phyloP scores from a whole-genome alignment of 2,797 vertebrate species.

The Psittacula derbiana region DNA sequence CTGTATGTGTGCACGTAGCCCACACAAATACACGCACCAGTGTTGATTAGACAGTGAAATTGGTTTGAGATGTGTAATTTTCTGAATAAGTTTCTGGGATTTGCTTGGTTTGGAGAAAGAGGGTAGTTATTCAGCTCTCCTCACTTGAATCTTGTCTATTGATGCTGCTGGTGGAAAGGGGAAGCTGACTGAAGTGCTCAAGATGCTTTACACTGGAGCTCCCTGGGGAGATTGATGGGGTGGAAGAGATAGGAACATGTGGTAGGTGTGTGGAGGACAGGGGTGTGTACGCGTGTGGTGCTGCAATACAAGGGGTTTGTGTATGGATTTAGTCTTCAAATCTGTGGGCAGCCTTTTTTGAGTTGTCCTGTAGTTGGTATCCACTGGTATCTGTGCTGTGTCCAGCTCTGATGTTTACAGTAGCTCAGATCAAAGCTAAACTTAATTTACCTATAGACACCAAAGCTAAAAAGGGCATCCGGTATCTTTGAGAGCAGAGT shows the following conservation, averaged over 20 bases:
- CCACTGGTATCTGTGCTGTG: not conserved
- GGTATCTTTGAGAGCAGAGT: not conserved
- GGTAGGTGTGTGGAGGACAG: not conserved
- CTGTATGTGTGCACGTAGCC: not conserved
- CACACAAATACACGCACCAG: fast-evolving
- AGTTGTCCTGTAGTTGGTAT: not conserved
- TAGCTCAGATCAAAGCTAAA: not conserved
- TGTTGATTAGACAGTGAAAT: not conserved
- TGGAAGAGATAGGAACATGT: not conserved
- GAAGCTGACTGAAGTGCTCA: not conserved
- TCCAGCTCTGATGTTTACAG: not conserved
- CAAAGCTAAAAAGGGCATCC: not conserved
- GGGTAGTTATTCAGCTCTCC: not conserved
- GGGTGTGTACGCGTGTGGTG: not conserved
- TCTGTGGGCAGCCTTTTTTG: not conserved
- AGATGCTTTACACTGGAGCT: not conserved
- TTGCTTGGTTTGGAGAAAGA: not conserved
- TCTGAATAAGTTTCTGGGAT: not conserved
- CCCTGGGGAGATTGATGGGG: too few species aligned
- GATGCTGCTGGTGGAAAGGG: not conserved
- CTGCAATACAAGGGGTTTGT: not conserved
- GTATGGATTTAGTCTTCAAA: not conserved
- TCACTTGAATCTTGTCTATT: not conserved
- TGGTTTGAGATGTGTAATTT: not conserved
- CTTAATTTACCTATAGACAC: not conserved